phyloP scores from a whole-genome alignment of 2,113 vertebrate species.

The Halcyon malimbica region DNA sequence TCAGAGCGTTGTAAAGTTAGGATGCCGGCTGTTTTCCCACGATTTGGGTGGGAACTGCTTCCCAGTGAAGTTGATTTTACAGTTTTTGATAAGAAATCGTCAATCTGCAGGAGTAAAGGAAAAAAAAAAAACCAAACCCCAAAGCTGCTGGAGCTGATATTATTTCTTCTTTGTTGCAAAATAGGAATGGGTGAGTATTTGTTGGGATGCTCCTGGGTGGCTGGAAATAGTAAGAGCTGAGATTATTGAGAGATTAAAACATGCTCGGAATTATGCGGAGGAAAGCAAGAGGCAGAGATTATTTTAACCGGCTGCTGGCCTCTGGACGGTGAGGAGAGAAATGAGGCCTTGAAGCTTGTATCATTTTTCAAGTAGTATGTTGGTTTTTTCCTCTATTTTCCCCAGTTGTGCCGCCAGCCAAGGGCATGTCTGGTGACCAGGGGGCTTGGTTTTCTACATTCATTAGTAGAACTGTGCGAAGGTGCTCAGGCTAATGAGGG shows the following conservation, averaged over 20 bases:
- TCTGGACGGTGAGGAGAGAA: background rate
- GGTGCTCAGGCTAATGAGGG: background rate
- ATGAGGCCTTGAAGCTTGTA: background rate
- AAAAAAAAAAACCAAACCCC: background rate
- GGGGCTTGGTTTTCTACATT: background rate
- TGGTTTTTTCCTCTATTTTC: background rate
- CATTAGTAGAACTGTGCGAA: fast-evolving
- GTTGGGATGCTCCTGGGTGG: background rate
- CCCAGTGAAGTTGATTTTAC: background rate
- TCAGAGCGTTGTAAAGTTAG: fast-evolving
- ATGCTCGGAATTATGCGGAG: background rate
- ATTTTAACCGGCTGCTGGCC: background rate
- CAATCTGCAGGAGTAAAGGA: background rate
- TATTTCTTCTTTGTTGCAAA: background rate
- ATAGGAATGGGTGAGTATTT: background rate
- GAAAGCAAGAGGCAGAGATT: background rate
- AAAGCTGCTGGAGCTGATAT: background rate
- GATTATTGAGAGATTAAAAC: background rate
- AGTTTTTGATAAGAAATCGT: fast-evolving
- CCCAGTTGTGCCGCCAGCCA: background rate
- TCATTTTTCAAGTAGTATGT: background rate
- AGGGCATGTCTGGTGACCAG: background rate
- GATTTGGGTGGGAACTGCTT: background rate
- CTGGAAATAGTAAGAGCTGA: background rate
- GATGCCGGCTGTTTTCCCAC: background rate